Percentiles rank a stretch among this genome's conserved stretches.
Evolutionary conservation across 2,797 vertebrate species (phyloP).

Genomic region (Bradypodion ventrale): DNA sequence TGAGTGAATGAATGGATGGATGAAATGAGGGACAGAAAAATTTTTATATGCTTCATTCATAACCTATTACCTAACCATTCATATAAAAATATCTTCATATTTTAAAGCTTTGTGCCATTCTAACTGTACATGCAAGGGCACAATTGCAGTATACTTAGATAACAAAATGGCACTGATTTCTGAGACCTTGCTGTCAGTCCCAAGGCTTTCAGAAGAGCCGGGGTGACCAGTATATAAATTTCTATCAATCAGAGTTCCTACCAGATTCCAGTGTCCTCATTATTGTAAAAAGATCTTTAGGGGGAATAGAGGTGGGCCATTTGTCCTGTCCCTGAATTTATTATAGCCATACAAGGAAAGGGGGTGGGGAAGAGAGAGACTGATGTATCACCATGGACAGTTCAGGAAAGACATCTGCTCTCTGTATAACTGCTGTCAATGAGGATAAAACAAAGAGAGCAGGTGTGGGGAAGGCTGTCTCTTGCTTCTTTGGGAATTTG

Average conservation of each 20-base stretch:
- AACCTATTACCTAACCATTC: too few species aligned
- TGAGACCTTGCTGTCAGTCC: slow-evolving; percentile 16
- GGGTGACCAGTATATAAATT: slow-evolving; percentile 29
- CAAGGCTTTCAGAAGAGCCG: neutral
- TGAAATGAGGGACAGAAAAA: too few species aligned
- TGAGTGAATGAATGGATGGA: too few species aligned
- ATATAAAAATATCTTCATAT: neutral
- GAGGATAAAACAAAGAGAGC: slow-evolving; percentile 31
- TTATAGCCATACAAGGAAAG: slow-evolving; percentile 32
- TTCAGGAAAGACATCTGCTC: slow-evolving; percentile 56
- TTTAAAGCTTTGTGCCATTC: neutral
- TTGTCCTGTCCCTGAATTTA: slow-evolving; percentile 54
- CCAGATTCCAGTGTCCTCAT: slow-evolving; percentile 20
- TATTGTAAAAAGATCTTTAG: slow-evolving; percentile 24
- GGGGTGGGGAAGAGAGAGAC: neutral
- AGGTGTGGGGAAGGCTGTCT: slow-evolving; percentile 1
- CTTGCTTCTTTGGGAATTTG: slow-evolving; percentile 37
- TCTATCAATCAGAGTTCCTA: slow-evolving; percentile 15
- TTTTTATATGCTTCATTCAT: neutral
- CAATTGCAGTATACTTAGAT: neutral
- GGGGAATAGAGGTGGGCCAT: slow-evolving; percentile 38
- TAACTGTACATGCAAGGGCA: neutral
- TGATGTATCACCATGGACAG: slow-evolving; percentile 41
- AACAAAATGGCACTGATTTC: neutral
- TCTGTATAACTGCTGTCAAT: slow-evolving; percentile 29